phyloP scores from a whole-genome alignment of 92 coral and sea anemone genomes.

The Hydrozoanthus gracilis region DNA sequence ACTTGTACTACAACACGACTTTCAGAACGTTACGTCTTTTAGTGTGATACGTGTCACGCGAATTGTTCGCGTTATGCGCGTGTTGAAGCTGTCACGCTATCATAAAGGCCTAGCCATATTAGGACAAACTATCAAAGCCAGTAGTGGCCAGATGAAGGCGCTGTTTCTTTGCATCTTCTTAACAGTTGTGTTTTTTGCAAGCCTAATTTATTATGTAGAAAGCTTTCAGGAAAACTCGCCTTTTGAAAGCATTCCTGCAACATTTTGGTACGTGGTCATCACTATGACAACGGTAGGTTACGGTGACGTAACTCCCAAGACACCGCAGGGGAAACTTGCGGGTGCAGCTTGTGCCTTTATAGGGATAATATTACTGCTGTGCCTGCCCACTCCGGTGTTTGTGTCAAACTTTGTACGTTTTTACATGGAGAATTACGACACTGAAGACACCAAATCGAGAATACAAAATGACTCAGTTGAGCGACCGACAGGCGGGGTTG shows the following conservation, averaged over 20 bases:
- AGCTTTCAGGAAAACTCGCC: constrained; percentile 47
- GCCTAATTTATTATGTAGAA: constrained; percentile 76
- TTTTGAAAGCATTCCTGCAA: constrained; percentile 78
- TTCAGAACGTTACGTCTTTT: constrained; percentile 71
- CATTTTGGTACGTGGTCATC: constrained; percentile 86
- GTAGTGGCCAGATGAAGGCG: constrained; percentile 72
- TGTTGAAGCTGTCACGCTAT: constrained; percentile 87
- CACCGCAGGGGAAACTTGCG: constrained; percentile 74
- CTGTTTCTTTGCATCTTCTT: constrained; percentile 74
- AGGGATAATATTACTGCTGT: constrained; percentile 79
- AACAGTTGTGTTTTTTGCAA: constrained; percentile 77
- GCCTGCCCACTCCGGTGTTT: constrained; percentile 89
- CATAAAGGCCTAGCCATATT: constrained; percentile 78
- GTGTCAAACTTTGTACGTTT: constrained; percentile 80
- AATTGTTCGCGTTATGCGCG: constrained; percentile 80
- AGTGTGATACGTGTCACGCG: constrained; percentile 88
- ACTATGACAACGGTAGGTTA: constrained; percentile 99
- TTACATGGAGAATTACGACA: constrained; percentile 61
- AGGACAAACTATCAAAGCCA: constrained; percentile 77
- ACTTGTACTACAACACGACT: constrained; percentile 50
- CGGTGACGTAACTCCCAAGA: constrained; percentile 88
- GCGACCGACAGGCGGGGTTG: neutral
- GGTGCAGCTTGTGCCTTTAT: constrained; percentile 78
- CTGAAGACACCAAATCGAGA: constrained; percentile 2
- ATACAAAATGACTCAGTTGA: neutral